phyloP scores from a whole-genome alignment of 2,113 vertebrate genomes.

The Formicarius rufipectus region DNA sequence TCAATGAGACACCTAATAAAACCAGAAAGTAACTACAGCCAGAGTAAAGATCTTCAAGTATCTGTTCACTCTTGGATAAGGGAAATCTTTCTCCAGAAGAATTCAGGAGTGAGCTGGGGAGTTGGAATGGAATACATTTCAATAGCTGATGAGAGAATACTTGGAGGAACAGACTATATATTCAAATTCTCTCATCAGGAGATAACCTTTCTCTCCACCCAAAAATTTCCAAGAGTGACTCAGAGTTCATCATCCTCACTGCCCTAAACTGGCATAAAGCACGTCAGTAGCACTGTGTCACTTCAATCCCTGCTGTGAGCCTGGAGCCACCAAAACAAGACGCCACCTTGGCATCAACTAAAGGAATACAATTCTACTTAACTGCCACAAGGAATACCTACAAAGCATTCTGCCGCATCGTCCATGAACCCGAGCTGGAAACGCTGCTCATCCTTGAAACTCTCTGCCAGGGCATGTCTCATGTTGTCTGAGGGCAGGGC shows the following conservation, averaged over 20 bases:
- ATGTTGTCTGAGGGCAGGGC: constrained; percentile 94
- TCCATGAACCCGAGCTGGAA: constrained; percentile 99
- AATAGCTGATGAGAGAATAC: background rate
- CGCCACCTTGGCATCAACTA: background rate
- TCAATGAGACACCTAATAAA: background rate
- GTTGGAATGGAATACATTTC: background rate
- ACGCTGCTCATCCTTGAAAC: constrained; percentile 95
- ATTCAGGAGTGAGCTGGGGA: background rate
- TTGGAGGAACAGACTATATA: background rate
- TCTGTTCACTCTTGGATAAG: background rate
- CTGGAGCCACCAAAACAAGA: background rate
- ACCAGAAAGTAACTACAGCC: background rate
- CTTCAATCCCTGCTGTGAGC: background rate
- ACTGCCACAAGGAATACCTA: constrained; percentile 70
- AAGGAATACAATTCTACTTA: accelerated
- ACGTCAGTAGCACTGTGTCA: background rate
- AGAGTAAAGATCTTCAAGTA: background rate
- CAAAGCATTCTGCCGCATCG: constrained; percentile 98
- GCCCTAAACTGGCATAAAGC: background rate
- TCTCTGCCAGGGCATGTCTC: constrained; percentile 92
- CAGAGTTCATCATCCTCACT: background rate
- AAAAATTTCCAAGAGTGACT: background rate
- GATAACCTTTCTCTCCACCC: background rate
- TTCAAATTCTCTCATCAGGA: background rate
- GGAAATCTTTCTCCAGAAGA: background rate